Conservation (phyloP, 2,113 vertebrate genomes). For the Echinops telfairi region DNA sequence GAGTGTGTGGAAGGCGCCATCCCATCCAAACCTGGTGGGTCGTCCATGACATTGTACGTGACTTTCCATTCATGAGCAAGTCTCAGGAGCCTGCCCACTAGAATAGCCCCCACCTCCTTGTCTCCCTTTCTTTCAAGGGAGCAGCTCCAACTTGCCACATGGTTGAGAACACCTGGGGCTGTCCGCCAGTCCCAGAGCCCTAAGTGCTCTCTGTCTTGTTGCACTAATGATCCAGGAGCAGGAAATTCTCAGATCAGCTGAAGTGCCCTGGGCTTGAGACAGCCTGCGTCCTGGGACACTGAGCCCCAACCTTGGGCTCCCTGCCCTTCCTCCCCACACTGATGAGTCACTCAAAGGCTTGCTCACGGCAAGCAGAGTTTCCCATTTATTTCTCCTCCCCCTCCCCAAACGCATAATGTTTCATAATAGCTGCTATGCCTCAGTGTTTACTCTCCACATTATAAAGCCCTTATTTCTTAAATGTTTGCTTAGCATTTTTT, state of each 20-base stretch:
- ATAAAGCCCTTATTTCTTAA: conserved; percentile 47
- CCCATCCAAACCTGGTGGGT: not conserved
- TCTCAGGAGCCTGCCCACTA: not conserved
- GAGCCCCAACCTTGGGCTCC: no score
- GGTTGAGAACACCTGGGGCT: rapidly evolving
- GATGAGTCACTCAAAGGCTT: not conserved
- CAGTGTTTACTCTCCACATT: conserved; percentile 55
- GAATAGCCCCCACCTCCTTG: no score
- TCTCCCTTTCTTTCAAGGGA: not conserved
- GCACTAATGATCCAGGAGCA: not conserved
- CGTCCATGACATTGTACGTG: no score
- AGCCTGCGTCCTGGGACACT: not conserved
- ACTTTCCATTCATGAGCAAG: not conserved
- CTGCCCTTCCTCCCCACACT: not conserved
- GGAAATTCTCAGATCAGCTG: not conserved
- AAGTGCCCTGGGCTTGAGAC: not conserved
- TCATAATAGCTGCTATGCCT: not conserved
- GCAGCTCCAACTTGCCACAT: not conserved
- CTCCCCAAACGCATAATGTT: not conserved
- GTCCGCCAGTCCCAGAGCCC: not conserved
- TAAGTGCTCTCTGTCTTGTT: not conserved
- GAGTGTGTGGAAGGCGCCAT: not conserved
- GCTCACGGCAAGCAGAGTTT: not conserved
- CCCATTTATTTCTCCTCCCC: not conserved
- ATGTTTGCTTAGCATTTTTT: conserved; percentile 64